These are phyloP conservation scores for Phalera bucephala DNA, from an alignment of 2,888 invertebrate genomes.

Conservation along the genomic window DNA sequence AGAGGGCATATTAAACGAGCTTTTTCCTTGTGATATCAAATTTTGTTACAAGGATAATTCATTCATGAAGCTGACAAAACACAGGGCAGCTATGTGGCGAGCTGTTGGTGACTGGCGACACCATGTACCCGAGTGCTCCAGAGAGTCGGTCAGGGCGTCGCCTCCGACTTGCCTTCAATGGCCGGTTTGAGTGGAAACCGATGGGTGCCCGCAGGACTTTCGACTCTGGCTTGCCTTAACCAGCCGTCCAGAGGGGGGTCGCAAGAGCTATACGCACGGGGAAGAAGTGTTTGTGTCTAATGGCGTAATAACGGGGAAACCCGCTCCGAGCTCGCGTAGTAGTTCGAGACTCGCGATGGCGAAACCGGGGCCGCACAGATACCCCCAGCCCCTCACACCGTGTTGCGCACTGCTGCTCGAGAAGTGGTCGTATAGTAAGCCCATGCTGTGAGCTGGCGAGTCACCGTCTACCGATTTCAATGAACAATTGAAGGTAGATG, in stretches of 20 bases:
- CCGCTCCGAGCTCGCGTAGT: not conserved
- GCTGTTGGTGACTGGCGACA: slow-evolving; percentile 1
- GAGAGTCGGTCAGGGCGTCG: not conserved
- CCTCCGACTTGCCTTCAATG: not conserved
- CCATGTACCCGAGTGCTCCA: not conserved
- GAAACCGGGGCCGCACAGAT: not conserved
- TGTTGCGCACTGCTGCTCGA: no score
- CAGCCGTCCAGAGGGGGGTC: not conserved
- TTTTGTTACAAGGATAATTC: no score
- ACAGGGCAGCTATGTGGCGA: not conserved
- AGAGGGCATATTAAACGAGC: no score
- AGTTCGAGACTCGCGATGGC: not conserved
- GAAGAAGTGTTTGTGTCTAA: not conserved
- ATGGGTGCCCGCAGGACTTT: not conserved
- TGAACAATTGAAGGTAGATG: no score
- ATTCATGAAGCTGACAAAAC: not conserved
- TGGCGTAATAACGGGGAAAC: not conserved
- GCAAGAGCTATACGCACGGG: not conserved
- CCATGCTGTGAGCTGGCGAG: no score
- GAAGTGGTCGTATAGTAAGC: no score
- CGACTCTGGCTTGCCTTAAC: not conserved
- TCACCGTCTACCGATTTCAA: no score
- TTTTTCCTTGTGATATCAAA: no score
- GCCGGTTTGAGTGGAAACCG: not conserved
- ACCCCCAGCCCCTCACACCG: no score